These are phyloP conservation scores for Diplogasteroides magnus DNA, from an alignment of 1,140 invertebrate genomes.

Conservation along the genomic window DNA sequence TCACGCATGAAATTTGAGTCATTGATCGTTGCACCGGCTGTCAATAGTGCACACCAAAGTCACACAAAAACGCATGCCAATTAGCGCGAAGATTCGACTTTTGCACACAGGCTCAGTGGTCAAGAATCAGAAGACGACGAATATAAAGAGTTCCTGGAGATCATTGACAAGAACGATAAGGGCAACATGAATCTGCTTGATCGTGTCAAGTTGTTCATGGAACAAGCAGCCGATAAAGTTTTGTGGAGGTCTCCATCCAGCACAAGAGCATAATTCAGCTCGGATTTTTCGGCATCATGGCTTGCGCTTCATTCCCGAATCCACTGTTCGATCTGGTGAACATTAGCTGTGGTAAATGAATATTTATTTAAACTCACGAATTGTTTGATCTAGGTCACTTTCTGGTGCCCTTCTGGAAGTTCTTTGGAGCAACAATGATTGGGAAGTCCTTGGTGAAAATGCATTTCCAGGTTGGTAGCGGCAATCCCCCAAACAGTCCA, in stretches of 20 bases:
- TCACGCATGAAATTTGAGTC: too few species aligned
- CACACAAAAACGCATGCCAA: too few species aligned
- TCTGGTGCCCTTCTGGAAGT: conserved; percentile 97
- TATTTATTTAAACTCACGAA: neutral
- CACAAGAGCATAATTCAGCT: too few species aligned
- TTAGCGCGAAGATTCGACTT: too few species aligned
- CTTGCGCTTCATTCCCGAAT: conserved; percentile 95
- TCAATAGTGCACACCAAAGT: too few species aligned
- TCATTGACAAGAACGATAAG: conserved; percentile 22
- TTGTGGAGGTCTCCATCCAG: too few species aligned
- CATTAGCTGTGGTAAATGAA: conserved; percentile 67
- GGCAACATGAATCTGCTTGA: conserved; percentile 10
- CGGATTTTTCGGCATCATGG: conserved; percentile 92
- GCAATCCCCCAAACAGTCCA: too few species aligned
- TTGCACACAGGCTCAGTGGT: conserved; percentile 33
- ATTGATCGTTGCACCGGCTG: too few species aligned
- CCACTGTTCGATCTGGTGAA: conserved; percentile 96
- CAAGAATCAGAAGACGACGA: conserved; percentile 52
- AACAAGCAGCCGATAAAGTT: too few species aligned
- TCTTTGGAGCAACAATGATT: conserved; percentile 95
- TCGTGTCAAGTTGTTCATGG: too few species aligned
- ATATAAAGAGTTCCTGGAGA: conserved; percentile 44
- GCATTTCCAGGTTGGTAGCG: conserved; percentile 78
- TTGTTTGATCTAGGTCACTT: conserved; percentile 96
- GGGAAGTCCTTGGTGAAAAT: conserved; percentile 96